Conservation (phyloP, 1,140 invertebrate species). For the Berghia stephanieae region DNA sequence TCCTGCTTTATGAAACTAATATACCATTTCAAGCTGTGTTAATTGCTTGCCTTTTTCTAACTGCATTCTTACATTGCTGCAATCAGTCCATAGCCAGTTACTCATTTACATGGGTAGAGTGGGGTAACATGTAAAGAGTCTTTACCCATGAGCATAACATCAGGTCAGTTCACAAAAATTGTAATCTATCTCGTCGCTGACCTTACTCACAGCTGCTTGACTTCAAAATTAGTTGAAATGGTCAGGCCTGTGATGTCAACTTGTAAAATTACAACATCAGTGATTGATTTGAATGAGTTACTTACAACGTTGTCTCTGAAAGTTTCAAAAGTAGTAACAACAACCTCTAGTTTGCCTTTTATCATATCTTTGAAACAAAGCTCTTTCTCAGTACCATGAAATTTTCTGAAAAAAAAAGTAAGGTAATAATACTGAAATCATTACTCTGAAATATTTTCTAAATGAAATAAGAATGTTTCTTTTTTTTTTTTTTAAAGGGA, state of each 20-base stretch:
- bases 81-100: too few relatives aligned
- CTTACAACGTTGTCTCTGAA: slow-evolving; percentile 62
- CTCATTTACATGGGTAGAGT: too few relatives aligned
- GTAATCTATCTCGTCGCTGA: not conserved
- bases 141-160: not conserved
- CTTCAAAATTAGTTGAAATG: not conserved
- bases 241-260: not conserved
- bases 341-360: slow-evolving; percentile 59
- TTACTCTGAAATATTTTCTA: not conserved
- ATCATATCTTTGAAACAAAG: slow-evolving; percentile 48
- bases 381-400: slow-evolving; percentile 57
- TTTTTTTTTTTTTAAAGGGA: too few relatives aligned
- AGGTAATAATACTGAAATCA: not conserved
- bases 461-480: not conserved
- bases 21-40: too few relatives aligned
- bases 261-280: not conserved
- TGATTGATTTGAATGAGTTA: not conserved
- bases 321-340: slow-evolving; percentile 64
- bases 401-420: slow-evolving; percentile 50
- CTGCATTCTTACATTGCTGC: too few relatives aligned
- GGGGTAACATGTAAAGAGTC: slow-evolving; percentile 1
- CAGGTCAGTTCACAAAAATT: not conserved
- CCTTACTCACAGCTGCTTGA: not conserved
- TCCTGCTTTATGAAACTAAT: too few relatives aligned
- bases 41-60: too few relatives aligned